Evolutionary conservation across 1,140 invertebrate species (phyloP).

Genomic region (Euborellia annulipes): DNA sequence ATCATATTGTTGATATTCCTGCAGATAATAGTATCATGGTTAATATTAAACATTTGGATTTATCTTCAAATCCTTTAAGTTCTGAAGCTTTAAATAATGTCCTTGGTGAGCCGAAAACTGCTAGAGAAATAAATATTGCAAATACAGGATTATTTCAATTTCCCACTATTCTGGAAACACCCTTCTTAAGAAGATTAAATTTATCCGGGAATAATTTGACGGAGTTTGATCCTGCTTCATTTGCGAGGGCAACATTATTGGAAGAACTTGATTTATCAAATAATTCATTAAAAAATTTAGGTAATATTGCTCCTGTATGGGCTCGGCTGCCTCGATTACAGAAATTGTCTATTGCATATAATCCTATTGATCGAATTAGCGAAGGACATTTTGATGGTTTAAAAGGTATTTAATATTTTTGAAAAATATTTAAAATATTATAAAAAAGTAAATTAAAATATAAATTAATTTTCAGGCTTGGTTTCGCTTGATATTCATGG

Average conservation of each 20-base stretch:
- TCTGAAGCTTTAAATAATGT: conserved; percentile 54
- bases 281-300: conserved; percentile 35
- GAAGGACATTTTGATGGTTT: conserved; percentile 58
- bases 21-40: conserved; percentile 70
- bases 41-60: conserved; percentile 70
- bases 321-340: conserved; percentile 47
- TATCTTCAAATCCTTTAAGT: conserved; percentile 71
- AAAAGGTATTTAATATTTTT: conserved; percentile 40
- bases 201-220: conserved; percentile 60
- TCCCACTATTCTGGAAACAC: conserved; percentile 55
- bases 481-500: conserved; percentile 36
- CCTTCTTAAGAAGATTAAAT: conserved; percentile 69
- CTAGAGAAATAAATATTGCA: conserved; percentile 63
- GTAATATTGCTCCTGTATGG: conserved; percentile 35
- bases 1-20: conserved; percentile 60
- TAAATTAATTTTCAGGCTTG: too few species aligned
- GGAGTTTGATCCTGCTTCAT: conserved; percentile 42
- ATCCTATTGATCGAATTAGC: conserved; percentile 52
- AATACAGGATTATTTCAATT: conserved; percentile 53
- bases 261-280: conserved; percentile 60
- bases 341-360: conserved; percentile 57
- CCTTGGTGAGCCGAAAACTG: conserved; percentile 74
- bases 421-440: too few species aligned
- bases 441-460: too few species aligned
- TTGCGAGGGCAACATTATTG: conserved; percentile 61